Conservation (phyloP, 2,113 vertebrate species). For the Eulemur rufifrons region DNA sequence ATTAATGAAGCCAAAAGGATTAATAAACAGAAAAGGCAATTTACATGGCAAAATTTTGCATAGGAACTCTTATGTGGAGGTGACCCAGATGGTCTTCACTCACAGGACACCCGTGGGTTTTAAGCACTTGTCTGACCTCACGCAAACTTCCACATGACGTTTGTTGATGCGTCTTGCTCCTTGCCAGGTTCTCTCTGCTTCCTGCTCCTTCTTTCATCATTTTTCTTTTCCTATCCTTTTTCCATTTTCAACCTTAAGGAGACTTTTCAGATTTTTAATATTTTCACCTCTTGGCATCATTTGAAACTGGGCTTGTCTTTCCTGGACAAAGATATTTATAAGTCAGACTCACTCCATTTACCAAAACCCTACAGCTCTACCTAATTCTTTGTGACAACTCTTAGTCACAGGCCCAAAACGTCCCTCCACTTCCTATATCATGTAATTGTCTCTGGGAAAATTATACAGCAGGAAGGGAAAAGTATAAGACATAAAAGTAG, state of each 20-base stretch:
- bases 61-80: background rate
- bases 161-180: background rate
- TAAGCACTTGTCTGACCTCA: background rate
- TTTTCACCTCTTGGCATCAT: background rate
- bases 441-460: background rate
- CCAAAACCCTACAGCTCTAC: background rate
- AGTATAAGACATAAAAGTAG: background rate
- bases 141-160: background rate
- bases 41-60: background rate
- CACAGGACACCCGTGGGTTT: background rate
- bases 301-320: background rate
- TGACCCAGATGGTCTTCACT: background rate
- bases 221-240: background rate
- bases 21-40: background rate
- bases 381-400: background rate
- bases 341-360: background rate
- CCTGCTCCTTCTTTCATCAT: background rate
- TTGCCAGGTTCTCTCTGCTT: background rate
- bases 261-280: background rate
- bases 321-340: background rate
- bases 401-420: background rate
- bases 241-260: background rate
- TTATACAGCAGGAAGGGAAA: background rate
- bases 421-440: background rate
- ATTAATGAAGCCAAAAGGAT: background rate